Evolutionary conservation across 1,140 invertebrate genomes (phyloP).

Genomic region (Papilio glaucus): DNA sequence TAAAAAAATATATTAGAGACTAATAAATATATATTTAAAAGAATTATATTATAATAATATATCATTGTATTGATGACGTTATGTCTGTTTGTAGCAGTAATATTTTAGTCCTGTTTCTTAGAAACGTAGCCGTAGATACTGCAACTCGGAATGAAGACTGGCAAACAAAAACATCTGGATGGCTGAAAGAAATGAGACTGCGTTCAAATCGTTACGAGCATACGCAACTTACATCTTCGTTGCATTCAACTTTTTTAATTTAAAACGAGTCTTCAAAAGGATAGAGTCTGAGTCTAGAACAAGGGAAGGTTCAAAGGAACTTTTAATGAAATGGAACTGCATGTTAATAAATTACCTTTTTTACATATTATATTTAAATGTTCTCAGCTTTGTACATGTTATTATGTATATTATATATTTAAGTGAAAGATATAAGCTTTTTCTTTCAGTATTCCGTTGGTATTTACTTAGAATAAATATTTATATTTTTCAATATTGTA

Average conservation of each 20-base stretch:
- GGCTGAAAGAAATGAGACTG: slow-evolving; percentile 16
- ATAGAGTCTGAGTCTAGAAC: slow-evolving; percentile 22
- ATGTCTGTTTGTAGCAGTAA: neutral
- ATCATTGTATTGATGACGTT: neutral
- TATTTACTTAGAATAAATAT: too few species aligned
- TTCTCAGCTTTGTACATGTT: neutral
- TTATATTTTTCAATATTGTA: too few species aligned
- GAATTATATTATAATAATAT: too few species aligned
- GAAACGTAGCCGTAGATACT: neutral
- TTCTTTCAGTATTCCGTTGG: too few species aligned
- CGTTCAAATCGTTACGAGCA: neutral
- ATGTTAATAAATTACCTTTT: slow-evolving; percentile 16
- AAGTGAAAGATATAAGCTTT: too few species aligned
- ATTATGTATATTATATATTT: too few species aligned
- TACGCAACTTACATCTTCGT: slow-evolving; percentile 19
- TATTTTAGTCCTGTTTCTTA: slow-evolving; percentile 17
- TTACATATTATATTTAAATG: neutral
- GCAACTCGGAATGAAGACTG: slow-evolving; percentile 12
- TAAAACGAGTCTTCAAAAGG: slow-evolving; percentile 23
- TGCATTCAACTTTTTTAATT: slow-evolving; percentile 34
- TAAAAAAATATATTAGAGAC: too few species aligned
- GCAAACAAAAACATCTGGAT: slow-evolving; percentile 19
- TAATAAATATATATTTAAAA: too few species aligned
- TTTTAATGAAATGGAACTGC: slow-evolving; percentile 23
- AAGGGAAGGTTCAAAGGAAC: slow-evolving; percentile 22